Percentiles rank a stretch among this genome's conserved stretches.
phyloP scores from a whole-genome alignment of 2,113 vertebrate species.

The Oncorhynchus gorbuscha region DNA sequence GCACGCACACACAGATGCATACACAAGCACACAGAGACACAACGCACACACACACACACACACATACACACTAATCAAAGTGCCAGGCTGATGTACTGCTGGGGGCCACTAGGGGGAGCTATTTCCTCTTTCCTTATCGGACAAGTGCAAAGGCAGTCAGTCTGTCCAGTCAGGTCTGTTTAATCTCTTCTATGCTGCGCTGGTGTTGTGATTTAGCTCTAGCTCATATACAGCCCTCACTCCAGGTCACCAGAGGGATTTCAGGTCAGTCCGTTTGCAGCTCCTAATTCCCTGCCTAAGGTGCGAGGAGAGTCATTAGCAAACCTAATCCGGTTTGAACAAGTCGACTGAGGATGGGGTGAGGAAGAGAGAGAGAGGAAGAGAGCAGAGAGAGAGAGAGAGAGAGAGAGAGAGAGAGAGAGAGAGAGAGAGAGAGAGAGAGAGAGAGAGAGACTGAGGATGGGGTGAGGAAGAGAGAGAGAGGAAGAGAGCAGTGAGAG shows the following conservation, averaged over 20 bases:
- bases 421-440: too few species aligned
- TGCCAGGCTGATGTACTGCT: conserved; percentile 32
- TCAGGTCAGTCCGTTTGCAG: conserved; percentile 30
- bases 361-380: not conserved
- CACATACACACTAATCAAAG: conserved; percentile 2
- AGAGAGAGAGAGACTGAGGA: too few species aligned
- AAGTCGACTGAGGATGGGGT: conserved; percentile 5
- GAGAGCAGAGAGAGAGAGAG: not conserved
- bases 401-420: not conserved
- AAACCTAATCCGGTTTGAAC: conserved; percentile 9
- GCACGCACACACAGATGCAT: not conserved
- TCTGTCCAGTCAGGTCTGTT: conserved; percentile 9
- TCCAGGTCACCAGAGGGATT: conserved; percentile 24
- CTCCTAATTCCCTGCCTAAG: conserved; percentile 34
- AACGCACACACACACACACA: not conserved
- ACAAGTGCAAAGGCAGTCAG: conserved; percentile 23
- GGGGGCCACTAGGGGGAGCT: conserved; percentile 68
- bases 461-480: not conserved
- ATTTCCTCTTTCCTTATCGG: conserved; percentile 39
- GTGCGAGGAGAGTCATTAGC: conserved; percentile 22
- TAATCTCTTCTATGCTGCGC: conserved; percentile 10
- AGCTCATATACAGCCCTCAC: not conserved
- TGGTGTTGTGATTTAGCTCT: not conserved
- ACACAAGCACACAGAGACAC: not conserved
- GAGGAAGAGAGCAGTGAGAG: too few species aligned